Base-by-base conservation (phyloP, 1,140 invertebrate species). In the Aphelenchoides fujianensis region DNA sequence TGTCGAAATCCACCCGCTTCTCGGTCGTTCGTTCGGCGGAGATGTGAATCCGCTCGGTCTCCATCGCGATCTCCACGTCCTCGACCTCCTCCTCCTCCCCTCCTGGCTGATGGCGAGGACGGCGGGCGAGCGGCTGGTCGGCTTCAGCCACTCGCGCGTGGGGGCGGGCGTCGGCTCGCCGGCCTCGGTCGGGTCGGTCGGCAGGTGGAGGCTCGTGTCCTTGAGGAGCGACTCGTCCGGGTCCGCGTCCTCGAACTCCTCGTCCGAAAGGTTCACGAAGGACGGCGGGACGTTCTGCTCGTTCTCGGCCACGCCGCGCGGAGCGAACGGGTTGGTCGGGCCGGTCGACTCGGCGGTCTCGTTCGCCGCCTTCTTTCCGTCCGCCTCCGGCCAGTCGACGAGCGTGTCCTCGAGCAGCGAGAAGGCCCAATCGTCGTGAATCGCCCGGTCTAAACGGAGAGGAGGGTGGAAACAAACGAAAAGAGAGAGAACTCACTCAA, bases 351-450 rank as follows among this genome's bases (percentile, higher is more conserved):
- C 19, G 16, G 31, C 36, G 31, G 31, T 61, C 31, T 61, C n/a
- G n/a, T 61, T 66, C 31, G 16, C 31, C 7, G 63, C 19, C 53
- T 66, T 30, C 12, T 12, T 34, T 37, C 27, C 32, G 12, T n/a
- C 57, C 16, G 12, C 12, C 12, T 35, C 63, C 16, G 63, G 63
- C 63, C 63, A 66, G 27, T 66, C 63, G 53, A n/a, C 32, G 27
- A 66, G 32, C 23, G 63, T 30, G 16, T 35, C 63, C 32, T 66
- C 63, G 16, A 66, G 32, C 63, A 66, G 31, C 16, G 12, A 12
- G 31, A 66, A 66, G 28, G 63, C 31, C 32, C 36, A 36, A 36
- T 36, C 16, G 36, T 66, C 36, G 19, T 66, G 9, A n/a, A 66
- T 37, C 2, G 31, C 63, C 12, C 31, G 7, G 1, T 66, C 63